These are phyloP conservation scores for Spheniscus mendiculus DNA, from an alignment of 2,113 vertebrate species.

Conservation along the genomic window DNA sequence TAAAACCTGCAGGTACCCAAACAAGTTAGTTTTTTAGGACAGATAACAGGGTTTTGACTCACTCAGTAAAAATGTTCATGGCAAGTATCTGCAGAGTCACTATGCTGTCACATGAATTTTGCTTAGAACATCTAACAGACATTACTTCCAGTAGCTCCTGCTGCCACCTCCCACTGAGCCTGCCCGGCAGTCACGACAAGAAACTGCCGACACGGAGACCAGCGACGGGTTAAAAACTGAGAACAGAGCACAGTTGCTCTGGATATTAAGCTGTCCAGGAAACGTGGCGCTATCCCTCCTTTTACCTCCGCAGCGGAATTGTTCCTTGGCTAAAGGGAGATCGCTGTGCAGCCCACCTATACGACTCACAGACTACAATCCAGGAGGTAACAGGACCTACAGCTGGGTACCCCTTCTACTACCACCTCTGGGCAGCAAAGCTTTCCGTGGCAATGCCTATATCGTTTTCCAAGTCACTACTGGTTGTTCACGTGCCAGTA, in stretches of 20 bases:
- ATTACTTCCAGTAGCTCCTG: neutral
- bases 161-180: slow-evolving; percentile 2
- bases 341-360: rapidly evolving
- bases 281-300: neutral
- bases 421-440: neutral
- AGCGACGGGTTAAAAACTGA: neutral
- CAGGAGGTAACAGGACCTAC: neutral
- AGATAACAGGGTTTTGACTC: neutral
- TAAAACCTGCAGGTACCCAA: neutral
- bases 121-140: neutral
- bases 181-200: neutral
- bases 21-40: neutral
- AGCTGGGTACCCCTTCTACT: neutral
- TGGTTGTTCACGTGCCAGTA: neutral
- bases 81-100: neutral
- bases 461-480: neutral
- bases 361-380: neutral
- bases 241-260: neutral
- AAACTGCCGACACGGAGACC: neutral
- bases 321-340: neutral
- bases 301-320: neutral
- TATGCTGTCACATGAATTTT: neutral
- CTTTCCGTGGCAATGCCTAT: neutral
- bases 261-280: neutral
- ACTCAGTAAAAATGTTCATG: neutral